Evolutionary conservation across 2,888 invertebrate genomes (phyloP), one percentile per base, ranked within the genome.

Genomic region (Scaptomyza polygonia): DNA sequence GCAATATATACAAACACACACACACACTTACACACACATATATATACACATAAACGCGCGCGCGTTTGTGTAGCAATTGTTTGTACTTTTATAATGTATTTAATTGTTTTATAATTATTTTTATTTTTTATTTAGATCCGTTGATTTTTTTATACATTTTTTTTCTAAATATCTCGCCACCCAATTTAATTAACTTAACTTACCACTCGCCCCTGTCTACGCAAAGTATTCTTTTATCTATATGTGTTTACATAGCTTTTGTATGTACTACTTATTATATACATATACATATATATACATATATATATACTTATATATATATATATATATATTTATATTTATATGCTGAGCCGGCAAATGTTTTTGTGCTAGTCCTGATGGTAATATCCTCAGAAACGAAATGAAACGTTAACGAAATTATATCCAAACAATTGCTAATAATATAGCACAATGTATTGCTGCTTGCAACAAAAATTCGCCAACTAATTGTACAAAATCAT

Each of bases 1-100:
- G 65, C 66, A 71, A 84, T 68, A 59, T 55, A 56, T 11, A 61
- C 44, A 42, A 21, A 62, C 21, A 62, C 36, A 67, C 34, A 57
- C 9, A 59, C 5, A 53, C 21, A 47, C 8, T 43, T 14, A 52
- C 3, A 39, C 32, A 47, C 45, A 52, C n/a, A 52, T 34, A 48
- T 9, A 42, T 11, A 54, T 14, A 63, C n/a, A 51, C 49, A 59
- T 47, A 64, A 30, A 54, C 8, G 5, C 29, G 11, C 14, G 8
- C 16, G 9, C 5, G 43, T 61, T 65, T 61, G 52, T 72, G 70
- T 76, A 73, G 72, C 64, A 67, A 67, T 70, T 84, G 81, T 81
- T 79, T 79, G 78, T 75, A 84, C 79, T 84, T 84, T 79, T 79
- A 84, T 80, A 79, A 80, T 79, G 85, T 79, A 79, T 80, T 80